Evolutionary conservation across 1,140 invertebrate species (phyloP).

Genomic region (Drosophila tani): DNA sequence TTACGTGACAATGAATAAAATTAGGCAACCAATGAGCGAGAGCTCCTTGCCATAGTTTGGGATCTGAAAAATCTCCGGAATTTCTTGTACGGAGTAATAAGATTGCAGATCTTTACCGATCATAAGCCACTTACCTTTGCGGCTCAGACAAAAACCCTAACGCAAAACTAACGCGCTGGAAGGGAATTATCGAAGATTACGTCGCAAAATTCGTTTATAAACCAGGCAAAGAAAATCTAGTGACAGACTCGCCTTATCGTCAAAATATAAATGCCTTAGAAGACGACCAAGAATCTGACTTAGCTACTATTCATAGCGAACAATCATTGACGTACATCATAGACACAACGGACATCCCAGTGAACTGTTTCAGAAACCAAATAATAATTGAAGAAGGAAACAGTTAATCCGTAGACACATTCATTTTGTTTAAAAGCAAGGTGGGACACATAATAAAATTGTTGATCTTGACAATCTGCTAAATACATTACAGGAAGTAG

Average conservation of each 20-base stretch:
- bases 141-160: neutral
- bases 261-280: conserved; percentile 1
- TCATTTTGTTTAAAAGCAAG: conserved; percentile 9
- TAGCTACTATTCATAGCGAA: conserved; percentile 1
- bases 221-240: neutral
- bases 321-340: conserved; percentile 1
- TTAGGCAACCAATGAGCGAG: too few species aligned
- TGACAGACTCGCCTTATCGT: neutral
- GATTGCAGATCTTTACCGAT: neutral
- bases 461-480: neutral
- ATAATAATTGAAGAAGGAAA: conserved; percentile 6
- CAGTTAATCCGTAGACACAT: neutral
- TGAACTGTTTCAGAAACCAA: conserved; percentile 4
- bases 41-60: neutral
- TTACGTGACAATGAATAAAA: too few species aligned
- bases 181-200: neutral
- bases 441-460: neutral
- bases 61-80: neutral
- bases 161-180: neutral
- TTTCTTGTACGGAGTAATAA: neutral
- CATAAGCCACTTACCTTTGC: neutral
- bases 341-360: neutral
- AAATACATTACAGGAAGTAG: neutral
- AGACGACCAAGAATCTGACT: neutral
- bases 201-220: neutral